Evolutionary conservation across 1,140 invertebrate genomes (phyloP).

Genomic region (Drosophila ironensis): DNA sequence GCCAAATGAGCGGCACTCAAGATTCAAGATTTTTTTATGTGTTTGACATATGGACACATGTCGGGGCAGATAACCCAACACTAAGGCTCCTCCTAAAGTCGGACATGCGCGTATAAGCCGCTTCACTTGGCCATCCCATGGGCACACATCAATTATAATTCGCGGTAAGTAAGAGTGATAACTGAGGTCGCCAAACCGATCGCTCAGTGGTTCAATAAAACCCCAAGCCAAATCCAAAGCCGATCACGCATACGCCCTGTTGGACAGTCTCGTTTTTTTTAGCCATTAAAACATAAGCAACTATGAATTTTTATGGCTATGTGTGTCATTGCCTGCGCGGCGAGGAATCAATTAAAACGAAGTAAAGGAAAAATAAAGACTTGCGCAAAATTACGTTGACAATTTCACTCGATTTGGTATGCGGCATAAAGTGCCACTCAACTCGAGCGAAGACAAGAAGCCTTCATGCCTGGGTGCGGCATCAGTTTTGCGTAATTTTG

Average conservation of each 20-base stretch:
- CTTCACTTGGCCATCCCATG: slow-evolving; percentile 57
- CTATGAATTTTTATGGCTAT: slow-evolving; percentile 67
- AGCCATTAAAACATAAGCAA: slow-evolving; percentile 51
- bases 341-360: slow-evolving; percentile 71
- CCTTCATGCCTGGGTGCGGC: slow-evolving; percentile 43
- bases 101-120: neutral
- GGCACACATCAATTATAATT: slow-evolving; percentile 71
- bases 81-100: slow-evolving; percentile 1
- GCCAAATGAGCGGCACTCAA: slow-evolving; percentile 7
- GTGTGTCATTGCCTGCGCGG: slow-evolving; percentile 71
- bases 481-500: slow-evolving; percentile 52
- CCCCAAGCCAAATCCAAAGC: slow-evolving; percentile 10
- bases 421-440: slow-evolving; percentile 54
- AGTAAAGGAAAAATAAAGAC: slow-evolving; percentile 27
- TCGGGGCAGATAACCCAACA: slow-evolving; percentile 10
- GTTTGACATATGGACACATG: neutral
- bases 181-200: slow-evolving; percentile 62
- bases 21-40: neutral
- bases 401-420: slow-evolving; percentile 73
- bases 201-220: slow-evolving; percentile 58
- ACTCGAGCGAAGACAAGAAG: slow-evolving; percentile 32
- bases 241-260: slow-evolving; percentile 66
- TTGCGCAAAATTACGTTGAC: slow-evolving; percentile 78
- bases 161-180: slow-evolving; percentile 79
- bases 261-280: slow-evolving; percentile 37